Base-by-base conservation (phyloP, 2,113 vertebrate species). In the Ailurus styani region DNA sequence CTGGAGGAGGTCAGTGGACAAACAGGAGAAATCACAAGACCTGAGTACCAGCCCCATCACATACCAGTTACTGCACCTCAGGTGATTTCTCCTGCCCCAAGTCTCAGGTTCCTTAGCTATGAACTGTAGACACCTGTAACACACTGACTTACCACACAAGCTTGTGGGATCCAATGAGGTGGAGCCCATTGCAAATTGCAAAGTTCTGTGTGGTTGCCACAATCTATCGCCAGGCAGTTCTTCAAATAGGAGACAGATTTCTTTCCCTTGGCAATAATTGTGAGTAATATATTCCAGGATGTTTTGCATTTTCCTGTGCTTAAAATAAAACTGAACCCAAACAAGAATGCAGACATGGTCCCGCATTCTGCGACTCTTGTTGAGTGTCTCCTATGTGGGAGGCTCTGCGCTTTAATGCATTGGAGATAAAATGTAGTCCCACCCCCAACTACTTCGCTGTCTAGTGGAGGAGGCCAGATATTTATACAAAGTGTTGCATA, bases 241-340 rank as follows among this genome's bases (percentile, higher is more conserved):
- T 95, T 96, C 77, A 85, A 88, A 88, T 25, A 85, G 55, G 23
- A 85, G 70, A 85, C 77, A 91, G 78, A 90, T 85, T 93, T 85
- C 70, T 70, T 81, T 66, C 40, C 87, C 64, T 93, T 68, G 68
- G 95, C 54, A 88, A 93, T 72, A 79, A 62, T 86, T 11, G 3
- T 54, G 62, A 97, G 68, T 84, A 81, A 79, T 83, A 47, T 68
- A 97, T 62, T 85, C 54, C 86, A 79, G 70, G 55, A 93, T 88
- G 82, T 93, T 95, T 90, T 86, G 34, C 54, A 60, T 82, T 90
- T 66, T 54, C 70, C n/a, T 52, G 23, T 50, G 40, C 83, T 84
- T 91, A 73, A 95, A 95, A 96, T 75, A 96, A 96, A 93, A 60
- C 77, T 66, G 47, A 90, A 68, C 77, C 82, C 77, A 64, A 95